Evolutionary conservation across 2,888 invertebrate species (phyloP).

Genomic region (Drosophila neutralis): DNA sequence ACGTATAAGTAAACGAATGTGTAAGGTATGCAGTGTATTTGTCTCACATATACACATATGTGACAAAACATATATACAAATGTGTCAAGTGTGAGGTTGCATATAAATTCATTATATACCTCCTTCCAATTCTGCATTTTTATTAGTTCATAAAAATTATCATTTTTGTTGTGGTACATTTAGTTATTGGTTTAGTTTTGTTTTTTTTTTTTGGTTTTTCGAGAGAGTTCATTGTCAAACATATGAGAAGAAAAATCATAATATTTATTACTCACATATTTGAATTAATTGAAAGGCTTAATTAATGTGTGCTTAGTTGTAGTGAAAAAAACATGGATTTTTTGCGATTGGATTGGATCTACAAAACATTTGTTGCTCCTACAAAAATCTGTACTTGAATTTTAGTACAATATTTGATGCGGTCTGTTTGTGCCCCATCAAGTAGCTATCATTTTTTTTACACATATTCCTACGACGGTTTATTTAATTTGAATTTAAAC

Average conservation of each 20-base stretch:
- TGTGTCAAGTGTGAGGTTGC: constrained; percentile 70
- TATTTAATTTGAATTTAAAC: background rate
- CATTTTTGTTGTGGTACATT: constrained; percentile 50
- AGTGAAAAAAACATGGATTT: constrained; percentile 12
- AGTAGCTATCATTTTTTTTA: background rate
- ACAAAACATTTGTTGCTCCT: background rate
- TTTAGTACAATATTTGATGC: background rate
- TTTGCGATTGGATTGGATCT: constrained; percentile 21
- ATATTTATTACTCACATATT: constrained; percentile 59
- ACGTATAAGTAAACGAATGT: constrained; percentile 32
- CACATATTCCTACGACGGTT: fast-evolving
- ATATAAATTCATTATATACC: constrained; percentile 82
- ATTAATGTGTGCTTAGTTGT: constrained; percentile 25
- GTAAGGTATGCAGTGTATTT: constrained; percentile 37
- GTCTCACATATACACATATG: constrained; percentile 51
- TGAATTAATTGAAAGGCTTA: constrained; percentile 18
- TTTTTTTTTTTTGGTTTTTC: constrained; percentile 49
- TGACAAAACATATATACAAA: constrained; percentile 65
- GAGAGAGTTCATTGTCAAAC: constrained; percentile 60
- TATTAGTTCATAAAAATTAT: constrained; percentile 37
- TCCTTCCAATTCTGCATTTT: constrained; percentile 84
- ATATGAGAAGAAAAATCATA: constrained; percentile 78
- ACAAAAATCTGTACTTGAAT: background rate
- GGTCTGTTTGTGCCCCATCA: background rate
- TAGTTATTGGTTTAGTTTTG: constrained; percentile 35